phyloP scores from a whole-genome alignment of 2,888 invertebrate genomes.

The Eristalinus sepulchralis region DNA sequence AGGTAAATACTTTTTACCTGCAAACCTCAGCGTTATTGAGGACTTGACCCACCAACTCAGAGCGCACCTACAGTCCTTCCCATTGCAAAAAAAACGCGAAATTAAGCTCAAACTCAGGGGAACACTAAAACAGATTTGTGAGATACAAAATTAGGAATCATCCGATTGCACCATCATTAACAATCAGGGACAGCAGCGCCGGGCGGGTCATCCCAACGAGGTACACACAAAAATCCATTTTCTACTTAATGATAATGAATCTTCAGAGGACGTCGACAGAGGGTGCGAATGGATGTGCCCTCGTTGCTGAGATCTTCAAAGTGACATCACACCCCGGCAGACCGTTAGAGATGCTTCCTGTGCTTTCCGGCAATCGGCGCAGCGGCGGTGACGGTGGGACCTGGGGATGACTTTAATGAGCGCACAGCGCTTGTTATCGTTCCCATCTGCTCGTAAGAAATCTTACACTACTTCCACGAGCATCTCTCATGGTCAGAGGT shows the following conservation, averaged over 20 bases:
- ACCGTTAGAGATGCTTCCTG: too few relatives aligned
- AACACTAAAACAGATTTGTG: conserved; percentile 47
- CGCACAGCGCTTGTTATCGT: conserved; percentile 54
- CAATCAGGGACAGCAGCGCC: conserved; percentile 62
- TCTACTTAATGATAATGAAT: conserved; percentile 66
- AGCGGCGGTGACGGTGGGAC: too few relatives aligned
- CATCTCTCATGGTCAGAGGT: conserved; percentile 14
- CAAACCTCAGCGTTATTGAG: conserved; percentile 20
- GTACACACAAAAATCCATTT: conserved; percentile 53
- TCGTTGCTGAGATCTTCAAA: conserved; percentile 36
- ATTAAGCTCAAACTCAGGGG: conserved; percentile 38
- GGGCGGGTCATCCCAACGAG: not conserved
- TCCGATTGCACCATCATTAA: conserved; percentile 67
- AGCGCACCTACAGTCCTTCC: not conserved
- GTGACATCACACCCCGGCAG: conserved; percentile 19
- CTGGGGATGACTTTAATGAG: conserved; percentile 56
- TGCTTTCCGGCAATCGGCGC: not conserved
- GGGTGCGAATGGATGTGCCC: conserved; percentile 17
- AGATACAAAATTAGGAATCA: conserved; percentile 63
- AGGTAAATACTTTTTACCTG: conserved; percentile 7
- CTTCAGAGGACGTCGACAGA: conserved; percentile 29
- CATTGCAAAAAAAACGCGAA: not conserved
- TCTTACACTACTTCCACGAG: not conserved
- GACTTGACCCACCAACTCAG: conserved; percentile 10
- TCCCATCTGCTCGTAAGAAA: conserved; percentile 52